Conservation (phyloP, 2,888 invertebrate species). For the Pasiphila rectangulata region DNA sequence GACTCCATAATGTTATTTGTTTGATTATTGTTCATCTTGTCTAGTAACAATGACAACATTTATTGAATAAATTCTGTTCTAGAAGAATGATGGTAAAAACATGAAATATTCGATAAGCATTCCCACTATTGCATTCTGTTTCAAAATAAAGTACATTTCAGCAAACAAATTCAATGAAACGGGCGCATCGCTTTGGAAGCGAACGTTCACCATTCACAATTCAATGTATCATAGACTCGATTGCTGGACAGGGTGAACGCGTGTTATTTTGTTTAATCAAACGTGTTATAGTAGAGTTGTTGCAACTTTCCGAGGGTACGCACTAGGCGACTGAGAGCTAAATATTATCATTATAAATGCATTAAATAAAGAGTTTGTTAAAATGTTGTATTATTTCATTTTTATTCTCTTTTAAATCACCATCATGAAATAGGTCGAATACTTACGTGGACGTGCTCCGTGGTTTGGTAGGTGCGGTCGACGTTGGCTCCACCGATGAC, state of each 20-base stretch:
- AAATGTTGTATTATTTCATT: constrained; percentile 54
- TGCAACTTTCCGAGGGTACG: constrained; percentile 81
- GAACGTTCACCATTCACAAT: constrained; percentile 3
- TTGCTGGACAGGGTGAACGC: constrained; percentile 28
- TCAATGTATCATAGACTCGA: not conserved
- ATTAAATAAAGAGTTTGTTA: constrained; percentile 80
- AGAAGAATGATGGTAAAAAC: no score
- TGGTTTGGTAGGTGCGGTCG: constrained; percentile 85
- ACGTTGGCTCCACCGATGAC: constrained; percentile 90
- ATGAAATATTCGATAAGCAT: no score
- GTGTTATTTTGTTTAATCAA: constrained; percentile 39
- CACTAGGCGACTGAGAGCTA: constrained; percentile 81
- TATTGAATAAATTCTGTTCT: no score
- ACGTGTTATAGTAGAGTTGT: constrained; percentile 64
- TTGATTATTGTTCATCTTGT: no score
- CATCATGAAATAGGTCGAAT: constrained; percentile 1
- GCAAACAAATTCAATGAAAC: constrained; percentile 3
- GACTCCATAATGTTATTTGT: no score
- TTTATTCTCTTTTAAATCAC: not conserved
- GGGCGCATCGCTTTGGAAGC: constrained; percentile 1
- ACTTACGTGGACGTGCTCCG: constrained; percentile 85
- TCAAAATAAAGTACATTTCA: not conserved
- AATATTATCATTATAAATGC: constrained; percentile 79
- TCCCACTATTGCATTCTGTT: not conserved
- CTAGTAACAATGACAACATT: no score